Base-by-base conservation (phyloP, 1,140 invertebrate genomes). In the Drosophila pachea region DNA sequence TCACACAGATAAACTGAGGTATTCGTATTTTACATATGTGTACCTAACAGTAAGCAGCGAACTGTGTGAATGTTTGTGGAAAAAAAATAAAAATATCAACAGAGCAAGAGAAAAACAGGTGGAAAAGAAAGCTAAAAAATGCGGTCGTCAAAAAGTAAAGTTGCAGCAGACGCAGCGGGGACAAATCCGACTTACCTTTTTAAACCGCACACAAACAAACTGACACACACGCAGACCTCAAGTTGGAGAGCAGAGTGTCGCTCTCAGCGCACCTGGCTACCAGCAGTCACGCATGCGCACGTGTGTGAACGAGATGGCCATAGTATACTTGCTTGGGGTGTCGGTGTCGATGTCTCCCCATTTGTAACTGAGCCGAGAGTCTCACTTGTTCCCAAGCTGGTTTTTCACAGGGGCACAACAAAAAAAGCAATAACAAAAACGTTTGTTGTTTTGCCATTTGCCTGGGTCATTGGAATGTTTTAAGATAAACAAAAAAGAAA, bases 111-210 rank as follows among this genome's bases (percentile, higher is more conserved):
- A 43, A 86, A 84, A 81, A 86, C 81, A 86, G 81, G 81, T 86
- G 81, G 81, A 86, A 86, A 86, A 86, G 81, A 86, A 86, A 86
- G 81, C 81, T 84, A 86, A 86, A 83, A 86, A 86, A 86, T 86
- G 81, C 81, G 81, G 81, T 68, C 66, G 76, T 86, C 71, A 86
- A 86, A 84, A 86, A 79, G 63, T 71, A 76, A 79, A 82, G 78
- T 76, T 82, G 77, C 70, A 77, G 61, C 53, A 66, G 67, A 79
- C 70, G 59, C 55, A 64, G 65, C 63, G 74, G 75, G 66, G 78
- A 79, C 59, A 68, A 74, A 74, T 70, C 52, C 66, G 74, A 82
- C 66, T 68, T 82, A 86, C 81, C 76, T 84, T 84, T 86, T 76
- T 48, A 71, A 84, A 68, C 42, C 55, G 53, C 65, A 42, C 64